These are phyloP conservation scores for Mechanitis messenoides DNA, from an alignment of 2,888 invertebrate species.

Conservation along the genomic window DNA sequence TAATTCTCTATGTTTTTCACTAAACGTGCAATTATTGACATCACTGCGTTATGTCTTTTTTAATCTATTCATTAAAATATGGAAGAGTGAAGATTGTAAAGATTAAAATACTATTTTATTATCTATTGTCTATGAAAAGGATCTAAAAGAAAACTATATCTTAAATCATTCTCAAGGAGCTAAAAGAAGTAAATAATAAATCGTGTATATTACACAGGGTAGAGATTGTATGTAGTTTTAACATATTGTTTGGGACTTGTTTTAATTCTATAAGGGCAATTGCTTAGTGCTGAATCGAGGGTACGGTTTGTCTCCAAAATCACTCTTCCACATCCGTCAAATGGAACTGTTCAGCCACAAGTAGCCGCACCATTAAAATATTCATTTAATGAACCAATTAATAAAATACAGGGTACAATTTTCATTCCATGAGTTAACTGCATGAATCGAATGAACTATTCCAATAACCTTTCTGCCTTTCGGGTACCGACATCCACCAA, in stretches of 20 bases:
- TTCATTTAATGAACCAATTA: slow-evolving; percentile 25
- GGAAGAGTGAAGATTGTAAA: slow-evolving; percentile 73
- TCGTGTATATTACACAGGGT: slow-evolving; percentile 30
- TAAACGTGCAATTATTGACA: slow-evolving; percentile 63
- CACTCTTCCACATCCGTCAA: slow-evolving; percentile 75
- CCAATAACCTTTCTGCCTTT: not conserved
- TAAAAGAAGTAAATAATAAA: slow-evolving; percentile 27
- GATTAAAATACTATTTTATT: slow-evolving; percentile 50
- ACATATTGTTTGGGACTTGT: slow-evolving; percentile 16
- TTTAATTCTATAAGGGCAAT: slow-evolving; percentile 33
- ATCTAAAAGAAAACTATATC: slow-evolving; percentile 34
- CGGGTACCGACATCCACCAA: not conserved
- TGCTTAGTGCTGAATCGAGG: slow-evolving; percentile 41
- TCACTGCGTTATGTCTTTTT: slow-evolving; percentile 39
- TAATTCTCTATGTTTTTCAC: slow-evolving; percentile 51
- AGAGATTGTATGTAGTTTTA: slow-evolving; percentile 21
- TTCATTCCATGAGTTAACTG: slow-evolving; percentile 23
- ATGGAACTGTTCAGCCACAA: slow-evolving; percentile 60
- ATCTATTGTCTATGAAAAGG: slow-evolving; percentile 34
- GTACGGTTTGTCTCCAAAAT: slow-evolving; percentile 40
- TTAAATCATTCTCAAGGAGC: slow-evolving; percentile 35
- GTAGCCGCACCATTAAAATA: slow-evolving; percentile 58
- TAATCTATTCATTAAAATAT: slow-evolving; percentile 56
- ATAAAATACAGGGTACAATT: slow-evolving; percentile 25
- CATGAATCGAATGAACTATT: slow-evolving; percentile 11